phyloP scores from a whole-genome alignment of 2,113 vertebrate genomes.

The Ptyas mucosa region DNA sequence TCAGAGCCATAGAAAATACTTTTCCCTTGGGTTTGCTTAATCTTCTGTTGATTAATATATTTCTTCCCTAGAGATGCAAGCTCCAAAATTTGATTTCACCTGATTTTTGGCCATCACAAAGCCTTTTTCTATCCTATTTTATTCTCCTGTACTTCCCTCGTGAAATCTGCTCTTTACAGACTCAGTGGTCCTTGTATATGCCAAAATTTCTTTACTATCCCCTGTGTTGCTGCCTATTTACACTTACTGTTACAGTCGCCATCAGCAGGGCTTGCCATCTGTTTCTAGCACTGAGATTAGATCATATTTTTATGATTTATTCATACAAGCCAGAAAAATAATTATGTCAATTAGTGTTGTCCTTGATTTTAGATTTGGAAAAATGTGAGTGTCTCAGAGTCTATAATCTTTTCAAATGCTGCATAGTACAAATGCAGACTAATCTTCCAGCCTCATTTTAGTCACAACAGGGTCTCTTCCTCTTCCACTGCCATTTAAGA shows the following conservation, averaged over 20 bases:
- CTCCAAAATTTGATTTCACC: conserved; percentile 5
- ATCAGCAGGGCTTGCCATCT: conserved; percentile 74
- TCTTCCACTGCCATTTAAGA: background rate
- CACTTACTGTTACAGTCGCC: conserved; percentile 45
- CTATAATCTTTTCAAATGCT: conserved; percentile 15
- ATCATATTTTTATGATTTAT: conserved; percentile 61
- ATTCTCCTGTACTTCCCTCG: conserved; percentile 39
- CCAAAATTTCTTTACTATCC: conserved; percentile 28
- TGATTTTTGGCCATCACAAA: background rate
- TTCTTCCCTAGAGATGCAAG: conserved; percentile 19
- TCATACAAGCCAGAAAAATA: conserved; percentile 48
- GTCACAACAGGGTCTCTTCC: background rate
- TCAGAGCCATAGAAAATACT: conserved; percentile 31
- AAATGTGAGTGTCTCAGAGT: background rate
- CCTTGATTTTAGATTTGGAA: conserved; percentile 28
- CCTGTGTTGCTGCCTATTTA: conserved; percentile 58
- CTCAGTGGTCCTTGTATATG: conserved; percentile 25
- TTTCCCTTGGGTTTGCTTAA: conserved; percentile 17
- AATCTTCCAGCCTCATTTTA: background rate
- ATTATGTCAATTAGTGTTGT: conserved; percentile 34
- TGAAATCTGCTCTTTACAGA: conserved; percentile 22
- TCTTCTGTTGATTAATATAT: background rate
- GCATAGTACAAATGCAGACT: background rate
- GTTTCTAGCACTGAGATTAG: conserved; percentile 66
- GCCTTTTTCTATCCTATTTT: conserved; percentile 34